These are phyloP conservation scores for Pogonomyrmex barbatus DNA, from an alignment of 1,140 invertebrate species.

Conservation along the genomic window DNA sequence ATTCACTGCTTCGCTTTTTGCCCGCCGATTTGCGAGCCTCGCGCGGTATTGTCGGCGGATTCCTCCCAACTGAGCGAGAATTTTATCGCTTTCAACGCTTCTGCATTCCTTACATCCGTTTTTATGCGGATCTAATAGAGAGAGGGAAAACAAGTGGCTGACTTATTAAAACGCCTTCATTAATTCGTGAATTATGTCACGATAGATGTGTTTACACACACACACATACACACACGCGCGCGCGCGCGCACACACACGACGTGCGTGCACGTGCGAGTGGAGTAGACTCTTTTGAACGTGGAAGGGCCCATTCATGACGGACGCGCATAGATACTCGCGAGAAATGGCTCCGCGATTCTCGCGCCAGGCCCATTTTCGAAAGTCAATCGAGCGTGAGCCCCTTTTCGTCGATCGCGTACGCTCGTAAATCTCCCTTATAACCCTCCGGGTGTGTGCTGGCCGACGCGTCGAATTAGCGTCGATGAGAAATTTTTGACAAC, in stretches of 20 bases:
- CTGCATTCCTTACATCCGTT: background rate
- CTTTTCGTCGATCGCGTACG: constrained; percentile 67
- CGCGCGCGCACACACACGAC: too few species aligned
- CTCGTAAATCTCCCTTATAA: constrained; percentile 74
- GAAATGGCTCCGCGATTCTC: constrained; percentile 63
- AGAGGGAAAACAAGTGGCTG: background rate
- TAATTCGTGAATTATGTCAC: constrained; percentile 31
- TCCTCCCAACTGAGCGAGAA: constrained; percentile 30
- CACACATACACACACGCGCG: too few species aligned
- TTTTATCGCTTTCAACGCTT: background rate
- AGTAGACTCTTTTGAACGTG: background rate
- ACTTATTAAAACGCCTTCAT: background rate
- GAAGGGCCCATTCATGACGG: constrained; percentile 47
- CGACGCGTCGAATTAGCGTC: constrained; percentile 67
- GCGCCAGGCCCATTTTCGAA: constrained; percentile 72
- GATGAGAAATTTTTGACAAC: constrained; percentile 65
- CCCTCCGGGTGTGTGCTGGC: constrained; percentile 45
- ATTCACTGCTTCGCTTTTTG: constrained; percentile 47
- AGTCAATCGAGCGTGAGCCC: constrained; percentile 75
- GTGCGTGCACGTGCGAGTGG: background rate
- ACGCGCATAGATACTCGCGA: constrained; percentile 46
- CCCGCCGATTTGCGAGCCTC: constrained; percentile 41
- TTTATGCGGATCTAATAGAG: background rate
- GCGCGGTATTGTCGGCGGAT: constrained; percentile 43
- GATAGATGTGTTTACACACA: background rate